phyloP scores from a whole-genome alignment of 1,140 invertebrate genomes.

The Protaetia brevitarsis region DNA sequence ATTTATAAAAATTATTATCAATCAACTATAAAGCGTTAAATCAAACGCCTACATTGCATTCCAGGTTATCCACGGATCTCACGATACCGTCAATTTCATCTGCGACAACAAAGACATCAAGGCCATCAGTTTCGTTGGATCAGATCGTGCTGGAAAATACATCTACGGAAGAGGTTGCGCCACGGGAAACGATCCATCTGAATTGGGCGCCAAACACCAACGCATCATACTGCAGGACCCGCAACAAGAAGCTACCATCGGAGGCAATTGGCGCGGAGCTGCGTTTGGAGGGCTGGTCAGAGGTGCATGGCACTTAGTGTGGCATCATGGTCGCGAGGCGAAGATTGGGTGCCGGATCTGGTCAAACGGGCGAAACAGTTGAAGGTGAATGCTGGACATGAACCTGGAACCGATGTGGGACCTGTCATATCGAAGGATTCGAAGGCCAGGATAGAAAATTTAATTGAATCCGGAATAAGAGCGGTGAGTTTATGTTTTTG shows the following conservation, averaged over 20 bases:
- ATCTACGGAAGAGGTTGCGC: constrained; percentile 88
- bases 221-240: constrained; percentile 96
- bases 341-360: constrained; percentile 93
- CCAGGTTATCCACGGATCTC: constrained; percentile 92
- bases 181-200: constrained; percentile 93
- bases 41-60: too few relatives aligned
- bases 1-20: too few relatives aligned
- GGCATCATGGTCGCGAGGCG: constrained; percentile 90
- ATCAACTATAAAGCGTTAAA: too few relatives aligned
- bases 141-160: constrained; percentile 92
- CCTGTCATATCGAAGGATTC: constrained; percentile 93
- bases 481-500: constrained; percentile 50
- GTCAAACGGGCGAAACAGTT: constrained; percentile 82
- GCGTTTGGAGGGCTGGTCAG: constrained; percentile 93
- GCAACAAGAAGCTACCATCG: constrained; percentile 95
- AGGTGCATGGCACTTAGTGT: constrained; percentile 98
- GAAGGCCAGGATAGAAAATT: constrained; percentile 80
- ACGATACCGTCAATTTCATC: constrained; percentile 94
- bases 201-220: constrained; percentile 99
- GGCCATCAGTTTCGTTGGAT: constrained; percentile 98
- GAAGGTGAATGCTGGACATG: constrained; percentile 90
- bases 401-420: constrained; percentile 92
- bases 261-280: constrained; percentile 90
- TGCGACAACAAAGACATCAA: constrained; percentile 95
- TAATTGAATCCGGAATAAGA: constrained; percentile 77